Conservation (phyloP, 2,113 vertebrate species). For the Cinclus mexicanus region DNA sequence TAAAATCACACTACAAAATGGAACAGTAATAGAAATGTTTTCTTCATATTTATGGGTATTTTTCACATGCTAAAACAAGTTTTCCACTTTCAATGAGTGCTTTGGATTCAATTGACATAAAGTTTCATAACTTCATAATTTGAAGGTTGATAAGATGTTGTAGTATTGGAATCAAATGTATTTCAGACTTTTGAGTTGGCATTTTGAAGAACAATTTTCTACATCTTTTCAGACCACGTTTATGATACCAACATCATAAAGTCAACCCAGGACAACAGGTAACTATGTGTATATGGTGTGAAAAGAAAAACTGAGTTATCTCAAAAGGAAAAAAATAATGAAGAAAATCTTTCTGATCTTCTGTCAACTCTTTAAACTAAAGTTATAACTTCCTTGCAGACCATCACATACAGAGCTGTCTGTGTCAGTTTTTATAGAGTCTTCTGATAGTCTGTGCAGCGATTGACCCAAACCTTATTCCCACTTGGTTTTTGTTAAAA, state of each 20-base stretch:
- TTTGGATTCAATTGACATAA: neutral
- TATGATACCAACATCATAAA: neutral
- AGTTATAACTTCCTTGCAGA: neutral
- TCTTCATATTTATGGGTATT: neutral
- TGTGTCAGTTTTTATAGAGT: neutral
- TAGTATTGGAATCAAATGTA: neutral
- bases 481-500: neutral
- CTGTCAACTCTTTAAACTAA: neutral
- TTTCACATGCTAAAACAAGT: neutral
- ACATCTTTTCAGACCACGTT: neutral
- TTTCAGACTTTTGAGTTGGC: neutral
- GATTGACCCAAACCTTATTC: slow-evolving; percentile 3
- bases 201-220: neutral
- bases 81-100: neutral
- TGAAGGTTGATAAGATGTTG: neutral
- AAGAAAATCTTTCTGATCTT: neutral
- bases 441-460: neutral
- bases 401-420: neutral
- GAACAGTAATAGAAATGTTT: neutral
- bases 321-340: neutral
- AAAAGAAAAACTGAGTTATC: neutral
- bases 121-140: neutral
- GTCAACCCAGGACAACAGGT: neutral
- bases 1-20: neutral
- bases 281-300: neutral